A percentile compares a stretch with the other conserved stretches of the same genome.
Evolutionary conservation across 2,797 vertebrate genomes (phyloP).

Genomic region (Mormyrus proboscirostris): DNA sequence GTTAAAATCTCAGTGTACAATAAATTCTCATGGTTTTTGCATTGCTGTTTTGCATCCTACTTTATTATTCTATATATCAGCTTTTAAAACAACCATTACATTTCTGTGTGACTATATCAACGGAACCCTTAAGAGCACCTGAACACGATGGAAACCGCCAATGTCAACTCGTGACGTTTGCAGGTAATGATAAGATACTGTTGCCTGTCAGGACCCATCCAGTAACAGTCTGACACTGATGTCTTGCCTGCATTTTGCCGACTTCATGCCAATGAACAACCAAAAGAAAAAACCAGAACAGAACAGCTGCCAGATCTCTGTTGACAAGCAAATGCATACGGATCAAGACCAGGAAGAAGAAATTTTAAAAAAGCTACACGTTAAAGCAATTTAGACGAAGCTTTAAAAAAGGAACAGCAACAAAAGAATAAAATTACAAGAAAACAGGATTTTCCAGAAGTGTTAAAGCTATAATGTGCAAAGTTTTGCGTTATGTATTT

Average conservation of each 20-base stretch:
- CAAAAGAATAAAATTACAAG: constrained; percentile 51
- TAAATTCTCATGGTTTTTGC: constrained; percentile 64
- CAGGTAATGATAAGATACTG: constrained; percentile 59
- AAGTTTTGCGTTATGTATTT: constrained; percentile 69
- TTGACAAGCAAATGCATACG: constrained; percentile 26
- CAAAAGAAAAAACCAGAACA: constrained; percentile 9
- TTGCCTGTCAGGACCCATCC: constrained; percentile 49
- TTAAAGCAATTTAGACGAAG: constrained; percentile 27
- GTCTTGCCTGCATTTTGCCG: constrained; percentile 5
- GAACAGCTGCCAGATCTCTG: constrained; percentile 33
- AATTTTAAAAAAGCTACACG: constrained; percentile 18
- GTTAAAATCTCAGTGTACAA: constrained; percentile 79
- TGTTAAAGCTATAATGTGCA: constrained; percentile 82
- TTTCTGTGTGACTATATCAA: constrained; percentile 45
- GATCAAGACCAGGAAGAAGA: constrained; percentile 28
- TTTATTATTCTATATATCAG: constrained; percentile 52
- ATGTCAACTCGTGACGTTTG: constrained; percentile 49
- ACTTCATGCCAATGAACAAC: constrained; percentile 17
- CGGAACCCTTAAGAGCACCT: constrained; percentile 55
- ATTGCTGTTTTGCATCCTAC: constrained; percentile 63
- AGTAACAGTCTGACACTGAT: constrained; percentile 46
- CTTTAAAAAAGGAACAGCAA: constrained; percentile 26
- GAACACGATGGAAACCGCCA: constrained; percentile 45
- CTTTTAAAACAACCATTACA: constrained; percentile 57
- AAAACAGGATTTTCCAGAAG: constrained; percentile 61